Evolutionary conservation across 2,797 vertebrate genomes (phyloP), one percentile per base, ranked within the genome.

Genomic region (Leuciscus waleckii): DNA sequence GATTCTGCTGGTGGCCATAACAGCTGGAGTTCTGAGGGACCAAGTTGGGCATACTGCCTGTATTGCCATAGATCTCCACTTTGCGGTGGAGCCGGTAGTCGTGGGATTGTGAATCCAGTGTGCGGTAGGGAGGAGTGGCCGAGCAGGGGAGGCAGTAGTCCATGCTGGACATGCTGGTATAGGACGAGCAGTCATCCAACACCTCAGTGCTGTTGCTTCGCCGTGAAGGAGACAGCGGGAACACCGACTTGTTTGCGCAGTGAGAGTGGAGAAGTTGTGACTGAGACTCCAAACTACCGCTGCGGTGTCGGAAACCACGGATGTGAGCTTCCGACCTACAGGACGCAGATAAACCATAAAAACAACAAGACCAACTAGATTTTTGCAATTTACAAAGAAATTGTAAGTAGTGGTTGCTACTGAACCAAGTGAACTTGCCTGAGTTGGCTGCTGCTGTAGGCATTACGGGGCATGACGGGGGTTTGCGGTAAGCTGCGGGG

Each of bases 401-500:
- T 35, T 54, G 5, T 35, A 21, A 51, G 17, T 21, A 35, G n/a
- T 49, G 5, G 32, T 54, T 75, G 23, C 9, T 65, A 46, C 37
- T 32, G 37, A 61, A 26, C 51, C 39, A 11, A 73, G 8, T 81
- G 56, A 65, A 54, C 88, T 96, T 94, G 99, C 98, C 97, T 96
- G 88, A 98, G 93, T 91, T 98, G 97, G 94, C 95, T 98, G 96
- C 97, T 99, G 93, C 98, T 98, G 95, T 98, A 98, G 91, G 97
- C 97, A 0, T 98, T 99, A 82, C 97, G 97, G 65, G 97, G 97
- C 88, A 99, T 96, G 85, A 97, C 95, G 0, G 97, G 97, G 0
- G 97, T 98, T 29, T 96, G 96, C 23, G 97, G 97, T 95, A 97
- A 96, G 95, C 97, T 98, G 83, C 95, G 95, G 1, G 96, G 96